Percentiles rank a stretch among this genome's conserved stretches.
Evolutionary conservation across 2,113 vertebrate genomes (phyloP).

Genomic region (Spizaetus ornatus): DNA sequence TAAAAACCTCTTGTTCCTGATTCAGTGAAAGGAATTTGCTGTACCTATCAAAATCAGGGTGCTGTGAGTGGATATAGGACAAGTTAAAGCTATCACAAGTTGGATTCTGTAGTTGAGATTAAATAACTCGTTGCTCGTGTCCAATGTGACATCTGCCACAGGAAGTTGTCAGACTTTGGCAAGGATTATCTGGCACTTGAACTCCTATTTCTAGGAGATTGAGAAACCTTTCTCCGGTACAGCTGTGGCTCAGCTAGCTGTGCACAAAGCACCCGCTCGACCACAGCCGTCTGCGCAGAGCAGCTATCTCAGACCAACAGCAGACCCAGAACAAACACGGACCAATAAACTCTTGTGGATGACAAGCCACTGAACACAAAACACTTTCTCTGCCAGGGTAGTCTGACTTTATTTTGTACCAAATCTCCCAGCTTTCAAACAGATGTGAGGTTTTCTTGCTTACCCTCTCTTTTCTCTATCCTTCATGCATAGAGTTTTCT

Average conservation of each 20-base stretch:
- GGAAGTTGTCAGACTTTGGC: background rate
- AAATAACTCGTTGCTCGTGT: background rate
- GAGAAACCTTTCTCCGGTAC: background rate
- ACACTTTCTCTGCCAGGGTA: background rate
- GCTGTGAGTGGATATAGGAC: background rate
- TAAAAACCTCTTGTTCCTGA: background rate
- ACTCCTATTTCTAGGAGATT: background rate
- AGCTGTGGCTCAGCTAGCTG: background rate
- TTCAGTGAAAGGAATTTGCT: background rate
- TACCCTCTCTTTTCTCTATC: background rate
- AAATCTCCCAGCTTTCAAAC: background rate
- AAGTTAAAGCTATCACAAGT: background rate
- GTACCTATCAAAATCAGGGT: background rate
- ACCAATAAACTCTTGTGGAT: background rate
- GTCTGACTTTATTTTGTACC: background rate
- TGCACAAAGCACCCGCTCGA: rapidly evolving
- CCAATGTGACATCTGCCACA: background rate
- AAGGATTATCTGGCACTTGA: background rate
- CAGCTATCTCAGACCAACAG: background rate
- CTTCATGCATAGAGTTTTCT: background rate
- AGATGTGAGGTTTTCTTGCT: background rate
- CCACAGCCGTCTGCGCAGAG: background rate
- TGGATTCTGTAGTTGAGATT: background rate
- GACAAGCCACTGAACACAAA: background rate
- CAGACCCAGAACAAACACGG: background rate